Evolutionary conservation across 1,140 invertebrate genomes (phyloP), one percentile per base, ranked within the genome.

Genomic region (Uloborus diversus): DNA sequence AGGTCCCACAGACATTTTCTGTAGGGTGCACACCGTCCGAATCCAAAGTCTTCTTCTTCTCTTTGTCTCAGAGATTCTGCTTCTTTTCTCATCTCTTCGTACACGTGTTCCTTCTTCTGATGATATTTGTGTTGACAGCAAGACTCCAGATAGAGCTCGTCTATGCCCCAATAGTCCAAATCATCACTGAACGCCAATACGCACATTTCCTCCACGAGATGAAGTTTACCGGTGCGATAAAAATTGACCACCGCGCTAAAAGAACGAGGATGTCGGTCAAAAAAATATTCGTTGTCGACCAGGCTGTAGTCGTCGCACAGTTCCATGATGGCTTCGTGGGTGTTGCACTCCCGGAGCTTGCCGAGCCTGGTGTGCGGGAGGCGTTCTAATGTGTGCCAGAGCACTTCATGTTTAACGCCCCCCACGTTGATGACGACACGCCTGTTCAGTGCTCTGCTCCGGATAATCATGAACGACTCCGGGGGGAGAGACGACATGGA

Each of bases 81-180:
- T 88, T 99, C 97, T 87, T 99, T 99, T 56, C 96, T 90, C 94
- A 99, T 99, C 87, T 99, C 97, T 88, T 99, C 97, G 88, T 97
- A 95, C 1, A 99, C 96, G 86, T 98, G 95, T 87, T 99, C 97
- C 86, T 98, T 99, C 75, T 96, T 89, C 88, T 99, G 97, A 87
- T 99, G 96, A 87, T 98, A 99, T 85, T 98, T 98, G 89, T 99
- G 96, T 87, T 99, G 97, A 87, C 97, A 99, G 88, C 97, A 99
- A 25, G 95, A 96, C 88, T 99, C 96, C 82, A 99, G 89, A 86
- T 99, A 99, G 57, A 98, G 89, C 89, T 99, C 97, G 88, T 99
- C 96, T 64, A 99, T 93, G 81, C 96, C 97, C 96, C 96, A 99
- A 85, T 98, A 99, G 86, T 98, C 96, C 83, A 99, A 90, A 88